A percentile compares a stretch with the other conserved stretches of the same genome.
Evolutionary conservation across 1,140 invertebrate species (phyloP).

Genomic region (Notospermus geniculatus): DNA sequence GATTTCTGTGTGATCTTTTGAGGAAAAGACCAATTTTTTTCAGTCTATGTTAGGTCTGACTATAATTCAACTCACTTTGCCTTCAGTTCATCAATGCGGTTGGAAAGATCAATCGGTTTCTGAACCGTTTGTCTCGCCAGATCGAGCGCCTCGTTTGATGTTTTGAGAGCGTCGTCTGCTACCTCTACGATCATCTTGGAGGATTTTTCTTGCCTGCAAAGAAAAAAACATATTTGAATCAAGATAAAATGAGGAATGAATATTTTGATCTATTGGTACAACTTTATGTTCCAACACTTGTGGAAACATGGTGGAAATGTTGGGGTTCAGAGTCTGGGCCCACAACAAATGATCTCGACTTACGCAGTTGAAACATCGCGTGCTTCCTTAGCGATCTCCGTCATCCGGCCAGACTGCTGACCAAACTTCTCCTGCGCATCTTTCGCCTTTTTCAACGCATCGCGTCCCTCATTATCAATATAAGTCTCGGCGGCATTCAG

Average conservation of each 20-base stretch:
- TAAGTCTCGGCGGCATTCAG: slow-evolving; percentile 64
- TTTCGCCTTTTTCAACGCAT: slow-evolving; percentile 74
- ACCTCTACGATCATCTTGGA: slow-evolving; percentile 74
- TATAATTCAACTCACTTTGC: slow-evolving; percentile 42
- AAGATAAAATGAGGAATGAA: too few relatives aligned
- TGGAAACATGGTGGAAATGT: too few relatives aligned
- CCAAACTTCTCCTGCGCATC: slow-evolving; percentile 82
- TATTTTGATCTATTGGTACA: too few relatives aligned
- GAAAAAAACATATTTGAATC: slow-evolving; percentile 17
- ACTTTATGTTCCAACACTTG: too few relatives aligned
- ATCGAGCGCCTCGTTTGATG: slow-evolving; percentile 75
- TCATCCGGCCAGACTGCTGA: slow-evolving; percentile 87
- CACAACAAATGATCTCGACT: too few relatives aligned
- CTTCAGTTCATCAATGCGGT: slow-evolving; percentile 48
- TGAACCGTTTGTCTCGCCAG: slow-evolving; percentile 77
- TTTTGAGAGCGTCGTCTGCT: slow-evolving; percentile 78
- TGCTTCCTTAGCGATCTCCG: slow-evolving; percentile 82
- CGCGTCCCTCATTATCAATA: slow-evolving; percentile 75
- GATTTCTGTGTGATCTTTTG: too few relatives aligned
- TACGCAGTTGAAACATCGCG: slow-evolving; percentile 73
- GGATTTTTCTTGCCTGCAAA: slow-evolving; percentile 67
- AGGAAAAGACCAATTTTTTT: too few relatives aligned
- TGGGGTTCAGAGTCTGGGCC: too few relatives aligned
- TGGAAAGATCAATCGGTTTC: slow-evolving; percentile 68
- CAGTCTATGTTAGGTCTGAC: too few relatives aligned